These are phyloP conservation scores for Heliconius charithonia DNA, from an alignment of 2,888 invertebrate genomes.

Conservation along the genomic window DNA sequence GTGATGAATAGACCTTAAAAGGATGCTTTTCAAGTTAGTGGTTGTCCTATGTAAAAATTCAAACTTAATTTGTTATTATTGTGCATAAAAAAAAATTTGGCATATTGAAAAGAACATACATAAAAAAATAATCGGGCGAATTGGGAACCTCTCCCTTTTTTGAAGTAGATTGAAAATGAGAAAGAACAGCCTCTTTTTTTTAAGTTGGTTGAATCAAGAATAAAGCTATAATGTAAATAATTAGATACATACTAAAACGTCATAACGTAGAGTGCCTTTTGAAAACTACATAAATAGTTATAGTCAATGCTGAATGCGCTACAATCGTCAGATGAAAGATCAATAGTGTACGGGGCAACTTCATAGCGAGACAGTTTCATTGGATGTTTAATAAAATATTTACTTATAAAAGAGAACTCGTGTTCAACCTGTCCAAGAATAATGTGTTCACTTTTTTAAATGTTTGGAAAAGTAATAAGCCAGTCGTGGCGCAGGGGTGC, in stretches of 20 bases:
- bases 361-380: slow-evolving; percentile 12
- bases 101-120: too few relatives aligned
- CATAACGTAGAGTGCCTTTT: neutral
- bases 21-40: too few relatives aligned
- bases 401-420: neutral
- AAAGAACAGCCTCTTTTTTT: too few relatives aligned
- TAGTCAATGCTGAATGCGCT: neutral
- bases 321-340: slow-evolving; percentile 2
- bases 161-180: too few relatives aligned
- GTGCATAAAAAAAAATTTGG: too few relatives aligned
- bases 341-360: slow-evolving; percentile 15
- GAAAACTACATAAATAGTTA: neutral
- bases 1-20: too few relatives aligned
- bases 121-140: too few relatives aligned
- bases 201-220: too few relatives aligned
- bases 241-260: neutral
- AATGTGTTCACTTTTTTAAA: neutral
- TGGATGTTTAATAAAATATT: slow-evolving; percentile 4
- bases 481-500: too few relatives aligned
- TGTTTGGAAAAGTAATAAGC: neutral
- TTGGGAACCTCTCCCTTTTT: too few relatives aligned
- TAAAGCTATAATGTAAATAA: neutral
- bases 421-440: neutral
- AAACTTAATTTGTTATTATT: too few relatives aligned
- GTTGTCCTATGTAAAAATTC: too few relatives aligned